Evolutionary conservation across 1,140 invertebrate species (phyloP).

Genomic region (Portunus trituberculatus): DNA sequence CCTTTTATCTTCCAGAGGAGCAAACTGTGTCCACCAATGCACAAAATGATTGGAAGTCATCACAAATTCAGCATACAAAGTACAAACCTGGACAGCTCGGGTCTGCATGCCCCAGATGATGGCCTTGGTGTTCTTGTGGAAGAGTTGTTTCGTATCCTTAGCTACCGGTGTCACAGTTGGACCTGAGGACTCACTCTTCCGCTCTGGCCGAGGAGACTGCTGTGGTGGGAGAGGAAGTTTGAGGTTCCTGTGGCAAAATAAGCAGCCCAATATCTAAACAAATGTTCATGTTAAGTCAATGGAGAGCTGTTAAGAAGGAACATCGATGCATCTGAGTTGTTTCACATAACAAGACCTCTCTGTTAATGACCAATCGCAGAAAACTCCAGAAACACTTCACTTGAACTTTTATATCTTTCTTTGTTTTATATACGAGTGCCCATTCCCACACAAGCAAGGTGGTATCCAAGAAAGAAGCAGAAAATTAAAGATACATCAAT

Average conservation of each 20-base stretch:
- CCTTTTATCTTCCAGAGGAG: too few species aligned
- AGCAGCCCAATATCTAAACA: not conserved
- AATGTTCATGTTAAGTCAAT: not conserved
- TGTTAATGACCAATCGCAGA: not conserved
- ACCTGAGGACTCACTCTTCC: conserved; percentile 36
- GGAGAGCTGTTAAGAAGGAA: not conserved
- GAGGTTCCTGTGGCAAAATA: not conserved
- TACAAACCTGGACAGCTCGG: conserved; percentile 91
- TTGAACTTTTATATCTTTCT: too few species aligned
- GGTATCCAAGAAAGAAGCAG: too few species aligned
- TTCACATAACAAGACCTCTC: not conserved
- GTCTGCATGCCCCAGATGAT: conserved; percentile 99
- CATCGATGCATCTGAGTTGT: not conserved
- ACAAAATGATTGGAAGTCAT: too few species aligned
- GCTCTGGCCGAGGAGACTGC: conserved; percentile 61
- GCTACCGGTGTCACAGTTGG: not conserved
- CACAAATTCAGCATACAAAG: not conserved
- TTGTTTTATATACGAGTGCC: too few species aligned
- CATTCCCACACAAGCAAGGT: too few species aligned
- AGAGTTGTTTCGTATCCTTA: conserved; percentile 82
- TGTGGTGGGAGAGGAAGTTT: not conserved
- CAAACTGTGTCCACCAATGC: too few species aligned
- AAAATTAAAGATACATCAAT: too few species aligned
- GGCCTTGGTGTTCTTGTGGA: conserved; percentile 92
- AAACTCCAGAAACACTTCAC: not conserved